Base-by-base conservation (phyloP, 30 jellyfish, hydroid and myxozoan species). In the Aurelia sp. region DNA sequence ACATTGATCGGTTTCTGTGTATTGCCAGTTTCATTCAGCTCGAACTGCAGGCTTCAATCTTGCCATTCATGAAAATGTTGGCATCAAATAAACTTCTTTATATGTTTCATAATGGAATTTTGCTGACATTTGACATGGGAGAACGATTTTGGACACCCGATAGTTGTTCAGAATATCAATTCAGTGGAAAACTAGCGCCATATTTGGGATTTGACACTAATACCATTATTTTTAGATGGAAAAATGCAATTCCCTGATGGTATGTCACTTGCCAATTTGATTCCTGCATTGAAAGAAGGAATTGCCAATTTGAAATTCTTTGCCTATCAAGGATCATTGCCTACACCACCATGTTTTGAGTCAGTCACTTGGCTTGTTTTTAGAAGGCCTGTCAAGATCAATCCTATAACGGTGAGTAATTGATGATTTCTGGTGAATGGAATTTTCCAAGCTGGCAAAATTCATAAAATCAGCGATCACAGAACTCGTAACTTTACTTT, bases 331-430 rank as follows among this genome's bases (percentile, higher is more conserved):
- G 99, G 99, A 53, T 95, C 99, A 0, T 58, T 95, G 21, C 97
- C 99, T 20, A 86, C 99, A 6, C 99, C 99, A 3, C 99, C 99
- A 7, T 95, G 99, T 73, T 85, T 15, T 81, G 97, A 95, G 61
- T 90, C 99, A 3, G 98, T 95, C 40, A 90, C 96, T 3, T 95
- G 99, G 99, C 23, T 95, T 48, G 97, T 95, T 13, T 90, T 90
- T 61, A 80, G 80, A 55, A 69, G 96, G 51, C 98, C 98, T 15
- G 89, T 95, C 19, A 47, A 31, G 61, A 75, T 95, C 20, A 62
- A 58, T 17, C 97, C 96, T 4, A 81, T 53, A 9, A 70, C 82
- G 78, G 98, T 93, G 59, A 64, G 94, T 77, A 41, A 8, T 2
- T 27, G 33, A 27, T 27, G 33, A 27, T 27, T 27, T 27, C 33